Conservation (phyloP, 2,888 invertebrate genomes). For the Brachycybe producta region DNA sequence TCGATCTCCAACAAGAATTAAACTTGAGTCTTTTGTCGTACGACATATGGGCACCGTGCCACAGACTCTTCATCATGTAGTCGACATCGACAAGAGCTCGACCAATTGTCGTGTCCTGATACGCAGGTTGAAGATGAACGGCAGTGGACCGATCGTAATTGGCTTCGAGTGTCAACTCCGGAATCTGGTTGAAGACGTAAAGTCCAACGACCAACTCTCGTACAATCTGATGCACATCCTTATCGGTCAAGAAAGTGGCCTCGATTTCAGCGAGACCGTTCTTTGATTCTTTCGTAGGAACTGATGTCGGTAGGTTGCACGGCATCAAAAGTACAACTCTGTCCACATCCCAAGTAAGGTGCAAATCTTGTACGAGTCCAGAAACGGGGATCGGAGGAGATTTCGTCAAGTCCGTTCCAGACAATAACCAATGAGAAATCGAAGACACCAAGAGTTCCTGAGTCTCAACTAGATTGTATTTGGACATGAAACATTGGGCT, state of each 20-base stretch:
- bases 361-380: background rate
- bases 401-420: background rate
- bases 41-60: conserved; percentile 15
- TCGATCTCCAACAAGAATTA: conserved; percentile 8
- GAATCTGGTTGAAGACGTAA: conserved; percentile 19
- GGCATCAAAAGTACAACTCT: background rate
- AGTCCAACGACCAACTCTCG: conserved; percentile 17
- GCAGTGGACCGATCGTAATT: conserved; percentile 13
- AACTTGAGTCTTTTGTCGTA: conserved; percentile 10
- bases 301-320: background rate
- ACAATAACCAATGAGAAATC: conserved; percentile 2
- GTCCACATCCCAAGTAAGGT: background rate
- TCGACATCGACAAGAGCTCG: conserved; percentile 16
- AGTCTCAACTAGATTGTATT: background rate
- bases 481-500: background rate
- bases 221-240: conserved; percentile 16
- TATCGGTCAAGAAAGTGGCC: background rate
- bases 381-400: background rate
- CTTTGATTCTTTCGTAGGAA: background rate
- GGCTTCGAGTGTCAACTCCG: conserved; percentile 8
- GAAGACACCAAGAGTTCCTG: conserved; percentile 4
- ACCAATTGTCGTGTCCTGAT: conserved; percentile 17
- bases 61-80: conserved; percentile 15
- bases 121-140: conserved; percentile 16
- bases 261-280: background rate